Evolutionary conservation across 2,888 invertebrate species (phyloP).

Genomic region (Myopa testacea): DNA sequence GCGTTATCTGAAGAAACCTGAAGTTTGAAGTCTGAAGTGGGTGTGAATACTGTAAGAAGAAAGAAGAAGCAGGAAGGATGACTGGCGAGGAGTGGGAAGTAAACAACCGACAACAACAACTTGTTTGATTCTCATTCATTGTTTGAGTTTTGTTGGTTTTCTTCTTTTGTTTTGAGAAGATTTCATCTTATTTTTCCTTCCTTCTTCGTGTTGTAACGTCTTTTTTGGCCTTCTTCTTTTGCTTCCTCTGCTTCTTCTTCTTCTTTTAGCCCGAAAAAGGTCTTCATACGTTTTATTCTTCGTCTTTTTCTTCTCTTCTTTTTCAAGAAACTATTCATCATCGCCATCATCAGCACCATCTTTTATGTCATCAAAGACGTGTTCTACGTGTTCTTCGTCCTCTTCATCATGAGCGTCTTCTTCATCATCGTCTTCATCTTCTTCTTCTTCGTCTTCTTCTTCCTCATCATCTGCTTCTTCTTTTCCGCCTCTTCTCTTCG

Average conservation of each 20-base stretch:
- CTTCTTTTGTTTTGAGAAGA: background rate
- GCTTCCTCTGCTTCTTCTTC: background rate
- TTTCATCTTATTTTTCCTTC: too few species aligned
- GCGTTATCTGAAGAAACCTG: background rate
- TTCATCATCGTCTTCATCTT: too few species aligned
- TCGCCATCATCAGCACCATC: too few species aligned
- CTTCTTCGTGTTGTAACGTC: too few species aligned
- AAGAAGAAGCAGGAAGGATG: background rate
- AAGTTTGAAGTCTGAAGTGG: background rate
- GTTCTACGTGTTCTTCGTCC: too few species aligned
- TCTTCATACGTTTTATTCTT: too few species aligned
- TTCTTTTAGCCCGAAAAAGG: background rate
- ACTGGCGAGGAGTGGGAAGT: background rate
- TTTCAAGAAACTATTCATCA: too few species aligned
- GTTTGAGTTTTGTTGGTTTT: background rate
- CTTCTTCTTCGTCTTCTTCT: too few species aligned
- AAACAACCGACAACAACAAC: background rate
- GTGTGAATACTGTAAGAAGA: background rate
- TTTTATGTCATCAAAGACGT: too few species aligned
- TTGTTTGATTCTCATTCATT: conserved; percentile 7
- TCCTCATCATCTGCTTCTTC: too few species aligned
- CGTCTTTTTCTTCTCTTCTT: background rate
- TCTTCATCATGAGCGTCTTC: too few species aligned
- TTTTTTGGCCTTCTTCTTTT: background rate
- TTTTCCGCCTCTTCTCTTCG: too few species aligned